Percentiles rank a stretch among this genome's conserved stretches.
phyloP scores from a whole-genome alignment of 2,113 vertebrate genomes.

The Coryphaenoides rupestris region DNA sequence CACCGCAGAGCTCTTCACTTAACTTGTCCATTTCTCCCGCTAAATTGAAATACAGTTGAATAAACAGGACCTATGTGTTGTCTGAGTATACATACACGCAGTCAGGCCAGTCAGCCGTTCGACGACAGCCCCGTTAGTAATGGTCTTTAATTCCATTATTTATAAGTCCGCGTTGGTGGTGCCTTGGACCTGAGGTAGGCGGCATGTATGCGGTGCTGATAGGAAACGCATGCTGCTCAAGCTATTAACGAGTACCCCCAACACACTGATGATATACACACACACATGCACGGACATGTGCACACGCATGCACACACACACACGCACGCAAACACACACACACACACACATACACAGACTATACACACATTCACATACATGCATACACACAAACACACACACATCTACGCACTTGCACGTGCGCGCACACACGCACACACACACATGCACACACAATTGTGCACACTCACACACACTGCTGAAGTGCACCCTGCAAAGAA shows the following conservation, averaged over 20 bases:
- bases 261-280: conserved; percentile 1
- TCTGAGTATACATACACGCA: conserved; percentile 60
- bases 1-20: conserved; percentile 34
- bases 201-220: conserved; percentile 50
- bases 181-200: conserved; percentile 40
- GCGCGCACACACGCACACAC: no score
- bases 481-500: no score
- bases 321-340: no score
- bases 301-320: no score
- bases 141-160: conserved; percentile 44
- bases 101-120: conserved; percentile 50
- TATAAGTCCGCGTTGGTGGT: conserved; percentile 50
- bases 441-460: no score
- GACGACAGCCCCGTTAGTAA: conserved; percentile 50
- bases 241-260: no score
- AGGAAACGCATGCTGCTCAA: conserved; percentile 43
- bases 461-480: no score
- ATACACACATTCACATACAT: no score
- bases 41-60: conserved; percentile 62
- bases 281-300: not conserved
- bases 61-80: conserved; percentile 62
- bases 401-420: no score
- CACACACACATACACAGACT: no score
- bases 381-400: no score
- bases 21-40: conserved; percentile 52